phyloP scores from a whole-genome alignment of 2,113 vertebrate genomes.

The Corapipo altera region DNA sequence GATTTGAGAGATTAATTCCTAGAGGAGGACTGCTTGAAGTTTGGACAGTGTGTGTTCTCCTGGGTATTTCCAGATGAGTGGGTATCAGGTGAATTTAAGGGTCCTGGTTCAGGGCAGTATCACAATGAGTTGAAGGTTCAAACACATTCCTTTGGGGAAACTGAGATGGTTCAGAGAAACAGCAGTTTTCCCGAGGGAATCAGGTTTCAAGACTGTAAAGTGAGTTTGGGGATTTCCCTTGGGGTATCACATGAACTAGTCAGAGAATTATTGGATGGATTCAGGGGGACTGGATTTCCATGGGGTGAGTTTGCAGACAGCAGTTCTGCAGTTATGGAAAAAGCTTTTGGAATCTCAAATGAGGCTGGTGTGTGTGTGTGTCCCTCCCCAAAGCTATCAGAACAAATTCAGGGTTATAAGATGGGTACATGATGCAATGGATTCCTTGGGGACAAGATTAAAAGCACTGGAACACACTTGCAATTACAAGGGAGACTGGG shows the following conservation, averaged over 20 bases:
- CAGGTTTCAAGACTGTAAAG: background rate
- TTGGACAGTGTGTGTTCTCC: background rate
- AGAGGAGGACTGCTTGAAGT: background rate
- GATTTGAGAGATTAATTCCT: background rate
- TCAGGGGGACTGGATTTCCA: background rate
- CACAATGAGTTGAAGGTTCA: background rate
- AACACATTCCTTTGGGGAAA: background rate
- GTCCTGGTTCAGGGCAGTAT: background rate
- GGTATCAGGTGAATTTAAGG: background rate
- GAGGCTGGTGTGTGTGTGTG: background rate
- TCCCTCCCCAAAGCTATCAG: background rate
- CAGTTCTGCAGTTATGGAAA: background rate
- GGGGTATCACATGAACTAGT: background rate
- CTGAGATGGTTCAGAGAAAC: background rate
- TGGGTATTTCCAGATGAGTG: background rate
- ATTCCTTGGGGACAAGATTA: background rate
- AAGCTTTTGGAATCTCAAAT: background rate
- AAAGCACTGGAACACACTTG: background rate
- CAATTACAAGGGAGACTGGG: background rate
- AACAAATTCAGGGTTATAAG: background rate
- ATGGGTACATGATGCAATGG: background rate
- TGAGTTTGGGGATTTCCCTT: background rate
- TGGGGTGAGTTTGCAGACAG: background rate
- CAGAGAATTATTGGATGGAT: background rate
- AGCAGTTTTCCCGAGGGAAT: background rate